Conservation (phyloP, 1,140 invertebrate genomes). For the Plodia interpunctella region DNA sequence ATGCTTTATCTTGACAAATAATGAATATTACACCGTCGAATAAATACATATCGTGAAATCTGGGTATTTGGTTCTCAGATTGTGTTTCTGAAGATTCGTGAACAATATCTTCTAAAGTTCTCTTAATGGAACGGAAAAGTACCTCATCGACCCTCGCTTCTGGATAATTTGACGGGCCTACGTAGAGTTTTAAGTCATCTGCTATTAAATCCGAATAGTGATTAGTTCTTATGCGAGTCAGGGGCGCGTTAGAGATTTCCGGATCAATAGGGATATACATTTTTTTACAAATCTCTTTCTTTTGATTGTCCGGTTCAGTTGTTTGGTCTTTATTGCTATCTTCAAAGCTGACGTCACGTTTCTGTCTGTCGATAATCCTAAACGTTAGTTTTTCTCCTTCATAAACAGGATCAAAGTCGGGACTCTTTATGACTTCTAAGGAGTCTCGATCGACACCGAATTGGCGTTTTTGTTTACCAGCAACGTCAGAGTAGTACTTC, state of each 20-base stretch:
- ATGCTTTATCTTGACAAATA: conserved; percentile 46
- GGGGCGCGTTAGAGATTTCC: conserved; percentile 38
- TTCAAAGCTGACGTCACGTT: conserved; percentile 43
- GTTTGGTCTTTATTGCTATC: conserved; percentile 24
- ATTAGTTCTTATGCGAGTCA: conserved; percentile 46
- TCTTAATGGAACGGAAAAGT: conserved; percentile 47
- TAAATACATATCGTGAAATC: conserved; percentile 58
- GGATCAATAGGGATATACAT: conserved; percentile 51
- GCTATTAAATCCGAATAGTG: conserved; percentile 56
- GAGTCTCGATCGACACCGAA: conserved; percentile 63
- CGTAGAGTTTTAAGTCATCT: conserved; percentile 62
- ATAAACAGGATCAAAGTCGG: conserved; percentile 46
- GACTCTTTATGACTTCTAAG: conserved; percentile 50
- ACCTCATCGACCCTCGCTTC: conserved; percentile 48
- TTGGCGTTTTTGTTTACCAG: conserved; percentile 58
- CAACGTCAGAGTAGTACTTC: conserved; percentile 63
- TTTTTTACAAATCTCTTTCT: conserved; percentile 34
- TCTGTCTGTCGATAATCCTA: conserved; percentile 59
- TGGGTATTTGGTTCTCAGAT: conserved; percentile 34
- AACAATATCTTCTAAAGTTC: conserved; percentile 44
- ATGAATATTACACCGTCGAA: conserved; percentile 68
- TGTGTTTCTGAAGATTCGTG: conserved; percentile 25
- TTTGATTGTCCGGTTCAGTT: conserved; percentile 26
- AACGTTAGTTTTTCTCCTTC: conserved; percentile 48
- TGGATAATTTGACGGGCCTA: conserved; percentile 58